Base-by-base conservation (phyloP, 2,888 invertebrate genomes). In the Anticlea derivata region DNA sequence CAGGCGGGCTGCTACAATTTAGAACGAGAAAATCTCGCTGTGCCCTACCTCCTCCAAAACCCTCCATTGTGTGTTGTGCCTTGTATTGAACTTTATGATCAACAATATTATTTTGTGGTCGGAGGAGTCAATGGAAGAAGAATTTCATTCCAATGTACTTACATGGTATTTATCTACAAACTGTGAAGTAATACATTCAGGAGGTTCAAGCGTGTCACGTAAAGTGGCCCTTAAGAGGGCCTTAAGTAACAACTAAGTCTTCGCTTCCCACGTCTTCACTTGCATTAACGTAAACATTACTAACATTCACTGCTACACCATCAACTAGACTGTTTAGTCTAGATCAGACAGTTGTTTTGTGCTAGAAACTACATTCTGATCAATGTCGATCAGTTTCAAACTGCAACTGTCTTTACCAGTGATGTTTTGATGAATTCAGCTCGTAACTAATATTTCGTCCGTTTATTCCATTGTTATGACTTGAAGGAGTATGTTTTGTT, bases 281-380 rank as follows among this genome's bases (percentile, higher is more conserved):
- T 35, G 51, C 50, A 51, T 58, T 59, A 70, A 61, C 65, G 64
- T 71, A 67, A 73, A 73, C 66, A 67, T 65, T 72, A 60, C 66
- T 7, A 38, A 31, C 23, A 55, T 62, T 33, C 12, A 13, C 24
- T 5, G 11, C 7, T 7, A 24, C 34, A 40, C 50, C 11, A 34
- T 20, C 8, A 29, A 45, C 13, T 29, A 13, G 35, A 38, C 33
- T 52, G 52, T 52, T 52, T 41, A 50, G 41, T 43, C 46, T 50
- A 27, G 37, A 20, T 7, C 6, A 22, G 23, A 20, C 29, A 37
- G 24, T 13, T 35, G 26, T 17, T 17, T 17, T 29, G 12, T 22
- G 26, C 13, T 10, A 33, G 17, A 30, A 22, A 5, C 6, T 24
- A 38, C 31, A 10, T 10, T 7, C 20, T 23, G 20, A 30, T 43